These are phyloP conservation scores for Dryococelus australis DNA, from an alignment of 2,888 invertebrate species.

Conservation along the genomic window DNA sequence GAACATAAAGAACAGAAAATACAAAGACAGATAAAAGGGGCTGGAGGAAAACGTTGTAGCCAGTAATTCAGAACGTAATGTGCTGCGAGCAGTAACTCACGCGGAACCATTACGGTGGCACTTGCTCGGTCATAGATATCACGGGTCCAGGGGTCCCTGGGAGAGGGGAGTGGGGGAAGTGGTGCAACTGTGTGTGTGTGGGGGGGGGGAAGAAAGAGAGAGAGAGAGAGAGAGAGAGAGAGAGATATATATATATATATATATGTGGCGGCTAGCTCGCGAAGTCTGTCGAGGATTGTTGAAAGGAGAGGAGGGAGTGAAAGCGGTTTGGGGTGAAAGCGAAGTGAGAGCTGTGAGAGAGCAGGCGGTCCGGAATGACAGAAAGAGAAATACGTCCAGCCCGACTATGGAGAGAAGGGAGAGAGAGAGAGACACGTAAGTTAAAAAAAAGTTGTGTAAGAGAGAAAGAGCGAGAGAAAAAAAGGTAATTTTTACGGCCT, in stretches of 20 bases:
- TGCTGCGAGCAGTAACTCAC: slow-evolving; percentile 16
- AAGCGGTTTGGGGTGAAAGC: neutral
- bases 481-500: slow-evolving; percentile 16
- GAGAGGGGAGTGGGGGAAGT: neutral
- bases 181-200: too few relatives aligned
- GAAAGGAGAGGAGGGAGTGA: neutral
- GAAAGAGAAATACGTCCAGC: slow-evolving; percentile 11
- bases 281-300: too few relatives aligned
- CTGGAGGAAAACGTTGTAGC: slow-evolving; percentile 5
- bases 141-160: neutral
- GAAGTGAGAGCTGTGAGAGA: neutral
- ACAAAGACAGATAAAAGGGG: slow-evolving; percentile 8
- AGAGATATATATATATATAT: too few relatives aligned
- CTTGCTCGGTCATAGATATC: neutral
- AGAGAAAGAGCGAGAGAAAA: neutral
- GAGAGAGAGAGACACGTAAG: neutral
- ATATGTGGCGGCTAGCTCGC: too few relatives aligned
- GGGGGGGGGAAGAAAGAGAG: too few relatives aligned
- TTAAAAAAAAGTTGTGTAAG: neutral
- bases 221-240: too few relatives aligned
- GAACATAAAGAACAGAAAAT: slow-evolving; percentile 16
- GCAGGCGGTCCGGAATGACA: slow-evolving; percentile 11
- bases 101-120: slow-evolving; percentile 5
- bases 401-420: neutral
- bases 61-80: slow-evolving; percentile 16